These are phyloP conservation scores for Erannis defoliaria DNA, from an alignment of 2,888 invertebrate genomes.

Conservation along the genomic window DNA sequence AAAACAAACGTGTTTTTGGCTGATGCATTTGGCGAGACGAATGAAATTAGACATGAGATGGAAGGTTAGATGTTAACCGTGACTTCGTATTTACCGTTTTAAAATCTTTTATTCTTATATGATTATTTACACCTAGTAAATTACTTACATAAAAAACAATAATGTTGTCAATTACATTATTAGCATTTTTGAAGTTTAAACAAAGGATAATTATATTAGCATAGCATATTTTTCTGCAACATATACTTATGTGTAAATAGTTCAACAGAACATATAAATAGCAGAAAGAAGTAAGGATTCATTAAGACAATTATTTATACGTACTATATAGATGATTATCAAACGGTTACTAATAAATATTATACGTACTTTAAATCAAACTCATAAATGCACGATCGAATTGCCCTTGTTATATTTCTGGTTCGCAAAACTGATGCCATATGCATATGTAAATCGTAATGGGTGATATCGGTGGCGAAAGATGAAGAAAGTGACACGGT, in stretches of 20 bases:
- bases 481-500: conserved; percentile 78
- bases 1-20: conserved; percentile 72
- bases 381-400: background rate
- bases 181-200: background rate
- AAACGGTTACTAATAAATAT: background rate
- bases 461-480: conserved; percentile 55
- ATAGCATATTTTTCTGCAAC: too few species aligned
- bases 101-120: conserved; percentile 20
- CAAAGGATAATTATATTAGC: conserved; percentile 5
- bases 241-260: too few species aligned
- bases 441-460: conserved; percentile 50
- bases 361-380: background rate
- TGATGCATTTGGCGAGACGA: conserved; percentile 52
- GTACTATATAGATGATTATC: background rate
- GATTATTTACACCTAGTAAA: conserved; percentile 5
- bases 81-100: conserved; percentile 27
- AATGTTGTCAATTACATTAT: background rate
- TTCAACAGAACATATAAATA: too few species aligned
- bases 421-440: conserved; percentile 36
- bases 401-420: conserved; percentile 1
- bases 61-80: conserved; percentile 35
- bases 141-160: conserved; percentile 1
- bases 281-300: too few species aligned
- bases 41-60: conserved; percentile 50
- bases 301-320: background rate